Evolutionary conservation across 1,140 invertebrate genomes (phyloP).

Genomic region (Drosophila ambigua): DNA sequence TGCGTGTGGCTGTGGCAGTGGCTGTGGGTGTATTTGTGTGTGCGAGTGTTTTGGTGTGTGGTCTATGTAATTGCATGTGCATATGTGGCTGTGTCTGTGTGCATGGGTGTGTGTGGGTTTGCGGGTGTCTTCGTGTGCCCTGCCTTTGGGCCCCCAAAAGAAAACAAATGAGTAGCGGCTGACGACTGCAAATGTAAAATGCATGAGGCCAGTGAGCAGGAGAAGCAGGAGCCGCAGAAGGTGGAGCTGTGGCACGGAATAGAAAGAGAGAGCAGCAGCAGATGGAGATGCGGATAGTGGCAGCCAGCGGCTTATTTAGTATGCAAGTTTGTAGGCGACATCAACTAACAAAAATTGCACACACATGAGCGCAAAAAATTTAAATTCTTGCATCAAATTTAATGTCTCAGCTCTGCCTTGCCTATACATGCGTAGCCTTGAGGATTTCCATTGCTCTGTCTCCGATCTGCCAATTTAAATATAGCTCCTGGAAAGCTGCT

Average conservation of each 20-base stretch:
- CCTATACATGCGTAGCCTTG: background rate
- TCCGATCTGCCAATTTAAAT: conserved; percentile 40
- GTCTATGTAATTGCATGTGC: conserved; percentile 41
- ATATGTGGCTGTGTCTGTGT: conserved; percentile 19
- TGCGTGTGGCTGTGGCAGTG: conserved; percentile 45
- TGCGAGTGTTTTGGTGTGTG: conserved; percentile 12
- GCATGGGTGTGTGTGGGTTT: conserved; percentile 24
- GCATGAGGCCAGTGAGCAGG: conserved; percentile 41
- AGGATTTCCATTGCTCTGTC: background rate
- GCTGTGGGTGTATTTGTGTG: conserved; percentile 10
- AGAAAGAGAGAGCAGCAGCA: background rate
- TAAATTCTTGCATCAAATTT: conserved; percentile 32
- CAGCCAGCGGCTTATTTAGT: conserved; percentile 73
- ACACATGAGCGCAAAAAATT: conserved; percentile 26
- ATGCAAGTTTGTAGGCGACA: conserved; percentile 75
- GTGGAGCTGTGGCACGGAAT: background rate
- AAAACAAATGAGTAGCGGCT: conserved; percentile 80
- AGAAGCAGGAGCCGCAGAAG: conserved; percentile 5
- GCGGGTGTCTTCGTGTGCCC: conserved; percentile 28
- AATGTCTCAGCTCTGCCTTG: conserved; percentile 13
- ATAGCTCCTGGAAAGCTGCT: conserved; percentile 26
- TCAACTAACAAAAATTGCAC: conserved; percentile 65
- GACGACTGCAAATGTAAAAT: conserved; percentile 72
- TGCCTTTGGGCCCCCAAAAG: conserved; percentile 65
- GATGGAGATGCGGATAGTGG: conserved; percentile 43